Evolutionary conservation across 92 coral and sea anemone species (phyloP).

Genomic region (Bergia sp.): DNA sequence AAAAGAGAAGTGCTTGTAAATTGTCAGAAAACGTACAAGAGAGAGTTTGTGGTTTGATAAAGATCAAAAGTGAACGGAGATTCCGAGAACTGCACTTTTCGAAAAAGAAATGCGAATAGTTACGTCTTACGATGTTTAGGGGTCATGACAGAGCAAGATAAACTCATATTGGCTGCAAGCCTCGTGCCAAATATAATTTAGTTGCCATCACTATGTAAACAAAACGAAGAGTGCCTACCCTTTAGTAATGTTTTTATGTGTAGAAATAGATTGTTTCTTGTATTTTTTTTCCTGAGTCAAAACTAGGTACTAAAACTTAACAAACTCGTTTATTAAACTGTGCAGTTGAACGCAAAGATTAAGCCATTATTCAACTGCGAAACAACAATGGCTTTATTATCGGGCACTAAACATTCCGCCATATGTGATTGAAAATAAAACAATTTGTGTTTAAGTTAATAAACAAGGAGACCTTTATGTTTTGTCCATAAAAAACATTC

Average conservation of each 20-base stretch:
- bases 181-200: background rate
- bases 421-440: background rate
- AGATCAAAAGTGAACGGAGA: background rate
- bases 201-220: background rate
- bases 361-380: background rate
- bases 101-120: background rate
- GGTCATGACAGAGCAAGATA: background rate
- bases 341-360: background rate
- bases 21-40: background rate
- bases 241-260: background rate
- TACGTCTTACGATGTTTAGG: no score
- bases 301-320: background rate
- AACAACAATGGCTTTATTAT: conserved; percentile 7
- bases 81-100: background rate
- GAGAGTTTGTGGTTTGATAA: background rate
- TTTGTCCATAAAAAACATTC: background rate
- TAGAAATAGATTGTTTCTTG: background rate
- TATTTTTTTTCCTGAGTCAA: background rate
- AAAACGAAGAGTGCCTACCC: background rate
- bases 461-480: background rate
- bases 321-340: conserved; percentile 12
- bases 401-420: background rate
- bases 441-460: background rate
- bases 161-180: background rate
- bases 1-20: background rate